Evolutionary conservation across 2,113 vertebrate species (phyloP).

Genomic region (Otus sunia): DNA sequence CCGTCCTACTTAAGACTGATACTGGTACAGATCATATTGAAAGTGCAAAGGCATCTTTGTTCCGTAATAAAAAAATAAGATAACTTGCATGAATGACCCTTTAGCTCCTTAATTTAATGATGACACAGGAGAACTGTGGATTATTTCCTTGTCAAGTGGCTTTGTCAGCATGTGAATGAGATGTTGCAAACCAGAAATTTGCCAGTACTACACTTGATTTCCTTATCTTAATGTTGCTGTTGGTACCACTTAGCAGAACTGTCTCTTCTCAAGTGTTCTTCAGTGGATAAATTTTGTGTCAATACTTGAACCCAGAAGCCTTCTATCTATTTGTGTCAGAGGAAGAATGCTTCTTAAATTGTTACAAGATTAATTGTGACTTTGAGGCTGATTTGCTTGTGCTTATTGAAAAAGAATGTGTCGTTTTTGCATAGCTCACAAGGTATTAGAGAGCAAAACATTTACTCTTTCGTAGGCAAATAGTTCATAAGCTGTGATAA

Average conservation of each 20-base stretch:
- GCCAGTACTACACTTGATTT: neutral
- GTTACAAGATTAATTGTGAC: too few relatives aligned
- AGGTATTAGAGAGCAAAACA: neutral
- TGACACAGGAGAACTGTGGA: neutral
- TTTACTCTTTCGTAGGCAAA: neutral
- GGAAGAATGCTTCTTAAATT: neutral
- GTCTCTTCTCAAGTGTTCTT: neutral
- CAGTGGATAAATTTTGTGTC: too few relatives aligned
- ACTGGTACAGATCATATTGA: neutral
- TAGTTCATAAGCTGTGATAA: neutral
- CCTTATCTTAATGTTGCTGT: neutral
- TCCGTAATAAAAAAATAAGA: neutral
- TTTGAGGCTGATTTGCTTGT: neutral
- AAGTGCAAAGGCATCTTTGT: neutral
- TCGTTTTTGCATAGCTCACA: rapidly evolving
- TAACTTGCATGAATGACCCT: neutral
- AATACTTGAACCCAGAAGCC: neutral
- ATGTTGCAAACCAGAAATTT: neutral
- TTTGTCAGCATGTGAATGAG: neutral
- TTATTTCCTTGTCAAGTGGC: neutral
- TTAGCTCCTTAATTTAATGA: neutral
- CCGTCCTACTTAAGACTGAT: neutral
- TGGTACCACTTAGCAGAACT: neutral
- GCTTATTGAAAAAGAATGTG: neutral
- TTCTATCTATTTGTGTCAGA: rapidly evolving